These are phyloP conservation scores for Ceraclea dissimilis DNA, from an alignment of 2,888 invertebrate genomes.

Conservation along the genomic window DNA sequence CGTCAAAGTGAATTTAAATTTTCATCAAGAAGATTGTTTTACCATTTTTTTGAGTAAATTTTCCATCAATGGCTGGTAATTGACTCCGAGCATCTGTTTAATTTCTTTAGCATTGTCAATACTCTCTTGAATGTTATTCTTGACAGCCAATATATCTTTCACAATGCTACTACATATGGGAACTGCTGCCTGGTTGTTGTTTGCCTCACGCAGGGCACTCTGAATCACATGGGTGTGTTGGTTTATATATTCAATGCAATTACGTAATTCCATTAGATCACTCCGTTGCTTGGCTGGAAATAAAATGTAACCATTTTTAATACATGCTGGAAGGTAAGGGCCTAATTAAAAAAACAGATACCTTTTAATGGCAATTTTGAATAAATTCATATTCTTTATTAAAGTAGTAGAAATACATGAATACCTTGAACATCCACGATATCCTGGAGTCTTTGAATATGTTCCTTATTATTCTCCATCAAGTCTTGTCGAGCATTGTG, in stretches of 20 bases:
- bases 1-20: too few relatives aligned
- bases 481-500: slow-evolving; percentile 38
- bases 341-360: too few relatives aligned
- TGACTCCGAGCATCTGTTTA: slow-evolving; percentile 39
- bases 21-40: too few relatives aligned
- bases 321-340: too few relatives aligned
- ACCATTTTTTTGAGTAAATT: slow-evolving; percentile 47
- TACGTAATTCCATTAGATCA: slow-evolving; percentile 42
- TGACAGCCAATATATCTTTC: slow-evolving; percentile 43
- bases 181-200: slow-evolving; percentile 30
- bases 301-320: slow-evolving; percentile 1
- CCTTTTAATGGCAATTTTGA: too few relatives aligned
- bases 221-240: slow-evolving; percentile 45
- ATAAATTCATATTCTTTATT: neutral
- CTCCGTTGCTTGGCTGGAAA: slow-evolving; percentile 40
- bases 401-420: too few relatives aligned
- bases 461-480: slow-evolving; percentile 40
- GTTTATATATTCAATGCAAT: slow-evolving; percentile 44
- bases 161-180: slow-evolving; percentile 41
- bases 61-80: slow-evolving; percentile 46
- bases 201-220: slow-evolving; percentile 38
- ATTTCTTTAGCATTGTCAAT: slow-evolving; percentile 44
- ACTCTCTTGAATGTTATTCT: slow-evolving; percentile 47
- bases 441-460: slow-evolving; percentile 40
- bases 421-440: slow-evolving; percentile 45